These are phyloP conservation scores for Scarus forsteni DNA, from an alignment of 2,797 vertebrate genomes.

Conservation along the genomic window DNA sequence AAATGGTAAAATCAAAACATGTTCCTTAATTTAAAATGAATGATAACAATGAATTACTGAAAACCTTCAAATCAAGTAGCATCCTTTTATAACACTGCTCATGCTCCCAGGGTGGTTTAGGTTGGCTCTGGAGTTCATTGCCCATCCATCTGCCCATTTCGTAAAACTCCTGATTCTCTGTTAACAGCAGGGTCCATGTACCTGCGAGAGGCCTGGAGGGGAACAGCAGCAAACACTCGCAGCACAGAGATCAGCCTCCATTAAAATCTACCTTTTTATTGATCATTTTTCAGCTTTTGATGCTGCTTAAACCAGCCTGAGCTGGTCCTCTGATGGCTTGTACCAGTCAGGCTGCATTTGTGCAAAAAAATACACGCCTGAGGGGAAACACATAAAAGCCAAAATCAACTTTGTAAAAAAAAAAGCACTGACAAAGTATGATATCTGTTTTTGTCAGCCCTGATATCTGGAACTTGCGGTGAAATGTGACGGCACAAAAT, in stretches of 20 bases:
- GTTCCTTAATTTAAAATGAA: no score
- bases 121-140: no score
- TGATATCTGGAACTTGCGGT: not conserved
- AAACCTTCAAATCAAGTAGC: no score
- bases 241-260: not conserved
- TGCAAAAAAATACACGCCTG: not conserved
- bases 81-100: no score
- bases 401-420: slow-evolving; percentile 7
- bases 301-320: not conserved
- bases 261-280: not conserved
- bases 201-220: slow-evolving; percentile 5
- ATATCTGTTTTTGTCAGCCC: not conserved
- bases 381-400: not conserved
- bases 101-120: no score
- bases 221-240: slow-evolving; percentile 3
- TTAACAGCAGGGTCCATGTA: not conserved
- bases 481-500: not conserved
- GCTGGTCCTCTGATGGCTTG: not conserved
- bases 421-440: not conserved
- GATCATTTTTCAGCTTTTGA: not conserved
- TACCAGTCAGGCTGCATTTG: not conserved
- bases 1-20: no score
- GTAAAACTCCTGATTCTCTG: no score
- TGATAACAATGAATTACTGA: no score
- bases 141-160: no score